Evolutionary conservation across 2,113 vertebrate species (phyloP), one percentile per base, ranked within the genome.

Genomic region (Kryptolebias marmoratus): DNA sequence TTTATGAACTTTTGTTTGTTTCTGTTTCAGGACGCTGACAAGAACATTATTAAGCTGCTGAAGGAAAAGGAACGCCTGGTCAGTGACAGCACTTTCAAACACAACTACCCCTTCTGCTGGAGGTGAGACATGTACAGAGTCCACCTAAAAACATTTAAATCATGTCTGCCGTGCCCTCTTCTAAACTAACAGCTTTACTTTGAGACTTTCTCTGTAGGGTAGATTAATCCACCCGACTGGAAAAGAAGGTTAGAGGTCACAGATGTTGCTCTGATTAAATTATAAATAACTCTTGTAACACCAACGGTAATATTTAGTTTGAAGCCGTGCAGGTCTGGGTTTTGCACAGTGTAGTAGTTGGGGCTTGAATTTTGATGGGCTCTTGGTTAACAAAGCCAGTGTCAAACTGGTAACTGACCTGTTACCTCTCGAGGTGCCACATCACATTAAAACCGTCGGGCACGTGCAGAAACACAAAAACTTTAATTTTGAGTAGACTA

Each of bases 51-150:
- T 79, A 96, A 93, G 81, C 85, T 77, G 53, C 89, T 99, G 88
- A 99, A 97, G 85, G 97, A 98, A 81, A 94, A 81, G 0, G 96
- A 95, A 16, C 95, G 97, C 28, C 93, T 99, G 53, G 87, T 99
- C 67, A 92, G 93, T 64, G 84, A 88, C 58, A 87, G 93, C 77
- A 90, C 74, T 14, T 95, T 92, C 83, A 98, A 96, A 75, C 98
- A 99, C 85, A 99, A 61, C 90, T 99, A 99, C 80, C 97, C 98
- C 5, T 99, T 98, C 93, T 99, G 98, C 92, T 99, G 98, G 98
- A 97, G 97, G 97, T 99, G 82, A 93, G 93, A 77, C 56, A 49
- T 27, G 5, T 39, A 30, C 3, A 18, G 12, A 44, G 28, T 60
- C 71, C 5, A 64, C 48, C 49, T 18, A 59, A 48, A 64, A 56